Percentiles rank a stretch among this genome's conserved stretches.
These are phyloP conservation scores for Pseudorhombus dupliciocellatus DNA, from an alignment of 2,113 vertebrate genomes.

Conservation along the genomic window DNA sequence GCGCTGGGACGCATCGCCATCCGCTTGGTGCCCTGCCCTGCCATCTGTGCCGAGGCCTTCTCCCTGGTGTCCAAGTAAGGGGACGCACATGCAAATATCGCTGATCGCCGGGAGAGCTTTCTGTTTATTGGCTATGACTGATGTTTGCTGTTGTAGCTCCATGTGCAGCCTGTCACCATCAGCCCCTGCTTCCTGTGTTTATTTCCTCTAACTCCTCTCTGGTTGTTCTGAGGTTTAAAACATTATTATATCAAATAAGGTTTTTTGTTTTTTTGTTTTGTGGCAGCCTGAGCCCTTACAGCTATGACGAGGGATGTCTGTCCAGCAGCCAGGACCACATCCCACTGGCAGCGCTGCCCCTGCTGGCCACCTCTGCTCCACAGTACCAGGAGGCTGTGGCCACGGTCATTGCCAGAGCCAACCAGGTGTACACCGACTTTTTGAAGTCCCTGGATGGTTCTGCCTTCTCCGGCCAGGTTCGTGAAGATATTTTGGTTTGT, in stretches of 20 bases:
- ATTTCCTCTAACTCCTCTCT: constrained; percentile 5
- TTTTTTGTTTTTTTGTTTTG: constrained; percentile 26
- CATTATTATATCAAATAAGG: neutral
- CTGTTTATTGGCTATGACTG: constrained; percentile 5
- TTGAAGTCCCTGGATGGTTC: constrained; percentile 91
- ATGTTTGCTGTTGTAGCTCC: constrained; percentile 5
- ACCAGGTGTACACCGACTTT: constrained; percentile 93
- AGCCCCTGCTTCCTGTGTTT: constrained; percentile 5
- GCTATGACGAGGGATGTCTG: constrained; percentile 92
- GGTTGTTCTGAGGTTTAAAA: constrained; percentile 4
- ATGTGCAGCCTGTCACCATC: neutral
- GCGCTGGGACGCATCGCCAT: constrained; percentile 93
- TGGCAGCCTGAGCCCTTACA: constrained; percentile 92
- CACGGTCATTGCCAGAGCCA: constrained; percentile 89
- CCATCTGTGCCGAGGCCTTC: constrained; percentile 94
- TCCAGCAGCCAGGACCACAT: constrained; percentile 95
- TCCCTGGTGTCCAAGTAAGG: constrained; percentile 94
- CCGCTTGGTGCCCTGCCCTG: constrained; percentile 94
- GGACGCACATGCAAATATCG: neutral
- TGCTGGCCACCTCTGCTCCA: constrained; percentile 93
- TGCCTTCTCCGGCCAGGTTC: constrained; percentile 94
- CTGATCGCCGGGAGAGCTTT: neutral
- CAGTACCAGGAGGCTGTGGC: constrained; percentile 94
- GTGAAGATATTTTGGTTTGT: neutral
- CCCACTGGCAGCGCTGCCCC: constrained; percentile 93